These are phyloP conservation scores for Lithodes maja DNA, from an alignment of 2,888 invertebrate species.

Conservation along the genomic window DNA sequence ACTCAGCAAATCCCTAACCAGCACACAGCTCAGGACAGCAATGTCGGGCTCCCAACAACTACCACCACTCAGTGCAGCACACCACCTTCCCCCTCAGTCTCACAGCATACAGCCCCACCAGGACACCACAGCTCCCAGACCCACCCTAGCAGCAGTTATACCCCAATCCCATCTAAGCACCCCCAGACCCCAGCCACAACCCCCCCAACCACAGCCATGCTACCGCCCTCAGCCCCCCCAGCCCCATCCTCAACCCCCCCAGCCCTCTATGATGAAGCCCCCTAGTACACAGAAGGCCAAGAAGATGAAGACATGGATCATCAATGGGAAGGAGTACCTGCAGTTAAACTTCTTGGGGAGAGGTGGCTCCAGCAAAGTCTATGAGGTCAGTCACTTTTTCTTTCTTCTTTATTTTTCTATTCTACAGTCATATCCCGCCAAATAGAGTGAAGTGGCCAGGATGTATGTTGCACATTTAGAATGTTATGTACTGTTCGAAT, in stretches of 20 bases:
- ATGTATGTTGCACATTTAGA: no score
- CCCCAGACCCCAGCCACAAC: background rate
- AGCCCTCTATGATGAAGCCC: background rate
- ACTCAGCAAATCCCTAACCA: background rate
- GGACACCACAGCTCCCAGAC: background rate
- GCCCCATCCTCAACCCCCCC: background rate
- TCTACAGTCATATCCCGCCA: background rate
- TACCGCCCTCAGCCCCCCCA: background rate
- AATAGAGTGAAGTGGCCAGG: no score
- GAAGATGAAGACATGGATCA: constrained; percentile 72
- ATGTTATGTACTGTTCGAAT: no score
- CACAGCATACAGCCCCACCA: background rate
- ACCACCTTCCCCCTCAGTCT: background rate
- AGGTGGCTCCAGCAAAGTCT: constrained; percentile 94
- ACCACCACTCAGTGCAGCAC: background rate
- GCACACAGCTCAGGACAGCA: constrained; percentile 4
- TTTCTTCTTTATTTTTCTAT: background rate
- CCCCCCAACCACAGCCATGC: background rate
- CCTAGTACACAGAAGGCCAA: background rate
- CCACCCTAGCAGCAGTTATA: background rate
- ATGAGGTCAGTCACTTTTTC: constrained; percentile 72
- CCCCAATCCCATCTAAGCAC: background rate
- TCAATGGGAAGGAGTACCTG: constrained; percentile 84
- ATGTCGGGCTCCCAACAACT: background rate
- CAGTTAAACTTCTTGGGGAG: constrained; percentile 85